Percentiles rank a stretch among this genome's conserved stretches.
phyloP scores from a whole-genome alignment of 2,797 vertebrate genomes.

The Argya squamiceps region DNA sequence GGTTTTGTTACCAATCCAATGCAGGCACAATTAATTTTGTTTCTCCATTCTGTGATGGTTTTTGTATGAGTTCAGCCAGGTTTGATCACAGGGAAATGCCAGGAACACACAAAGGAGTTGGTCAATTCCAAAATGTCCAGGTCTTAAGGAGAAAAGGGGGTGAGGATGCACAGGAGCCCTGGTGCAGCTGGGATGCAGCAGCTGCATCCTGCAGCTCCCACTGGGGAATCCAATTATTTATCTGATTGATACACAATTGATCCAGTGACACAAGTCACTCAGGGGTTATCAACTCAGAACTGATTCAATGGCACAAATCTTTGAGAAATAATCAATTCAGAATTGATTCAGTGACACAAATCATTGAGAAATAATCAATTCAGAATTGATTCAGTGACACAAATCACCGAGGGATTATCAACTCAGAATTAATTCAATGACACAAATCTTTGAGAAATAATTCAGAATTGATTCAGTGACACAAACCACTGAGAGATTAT shows the following conservation, averaged over 20 bases:
- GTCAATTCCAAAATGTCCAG: neutral
- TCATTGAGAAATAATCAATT: accelerated
- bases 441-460: neutral
- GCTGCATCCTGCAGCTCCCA: neutral
- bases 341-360: neutral
- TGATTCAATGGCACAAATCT: too few relatives aligned
- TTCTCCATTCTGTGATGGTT: accelerated
- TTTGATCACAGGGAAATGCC: accelerated
- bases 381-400: too few relatives aligned
- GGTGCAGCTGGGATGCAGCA: neutral
- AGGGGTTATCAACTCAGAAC: too few relatives aligned
- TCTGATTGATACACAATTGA: neutral
- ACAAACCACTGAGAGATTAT: neutral
- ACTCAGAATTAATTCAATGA: neutral
- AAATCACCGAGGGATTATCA: too few relatives aligned
- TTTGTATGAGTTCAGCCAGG: neutral
- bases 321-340: too few relatives aligned
- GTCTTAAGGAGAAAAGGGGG: accelerated
- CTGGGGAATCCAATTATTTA: accelerated
- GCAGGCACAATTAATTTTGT: neutral
- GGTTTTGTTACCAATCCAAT: neutral
- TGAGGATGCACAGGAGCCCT: neutral
- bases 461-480: neutral
- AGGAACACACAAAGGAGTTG: too few relatives aligned
- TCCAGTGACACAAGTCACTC: neutral